phyloP scores from a whole-genome alignment of 2,888 invertebrate species.

The Acrobeloides nanus region DNA sequence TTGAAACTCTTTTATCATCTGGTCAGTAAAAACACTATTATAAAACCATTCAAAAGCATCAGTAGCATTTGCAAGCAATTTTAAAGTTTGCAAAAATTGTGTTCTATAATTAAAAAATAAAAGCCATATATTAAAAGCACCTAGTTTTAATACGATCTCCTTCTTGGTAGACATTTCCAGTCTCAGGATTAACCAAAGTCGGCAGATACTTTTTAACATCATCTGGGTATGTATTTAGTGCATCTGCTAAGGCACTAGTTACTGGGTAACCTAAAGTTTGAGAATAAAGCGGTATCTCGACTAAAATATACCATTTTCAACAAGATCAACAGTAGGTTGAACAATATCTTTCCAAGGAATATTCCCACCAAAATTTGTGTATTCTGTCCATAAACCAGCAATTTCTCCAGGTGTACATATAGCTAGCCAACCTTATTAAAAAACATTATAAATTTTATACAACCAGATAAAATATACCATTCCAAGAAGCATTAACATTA shows the following conservation, averaged over 20 bases:
- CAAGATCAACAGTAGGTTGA: conserved; percentile 47
- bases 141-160: conserved; percentile 51
- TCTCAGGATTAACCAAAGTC: conserved; percentile 47
- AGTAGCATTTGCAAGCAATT: conserved; percentile 32
- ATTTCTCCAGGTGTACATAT: conserved; percentile 49
- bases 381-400: conserved; percentile 42
- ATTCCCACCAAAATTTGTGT: conserved; percentile 31
- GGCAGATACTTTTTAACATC: conserved; percentile 33
- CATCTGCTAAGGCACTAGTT: conserved; percentile 43
- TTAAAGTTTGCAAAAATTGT: conserved; percentile 30
- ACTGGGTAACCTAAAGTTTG: conserved; percentile 46
- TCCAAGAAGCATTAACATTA: neutral
- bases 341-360: conserved; percentile 38
- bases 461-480: too few species aligned
- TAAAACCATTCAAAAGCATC: conserved; percentile 43
- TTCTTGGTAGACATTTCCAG: conserved; percentile 32
- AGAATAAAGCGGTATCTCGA: conserved; percentile 3
- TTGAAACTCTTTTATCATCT: conserved; percentile 38
- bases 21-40: conserved; percentile 28
- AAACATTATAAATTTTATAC: too few species aligned
- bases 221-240: conserved; percentile 28
- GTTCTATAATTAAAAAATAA: too few species aligned
- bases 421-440: conserved; percentile 41
- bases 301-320: conserved; percentile 33
- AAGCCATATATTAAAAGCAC: too few species aligned